These are phyloP conservation scores for Cistogaster globosa DNA, from an alignment of 2,888 invertebrate genomes.

Conservation along the genomic window DNA sequence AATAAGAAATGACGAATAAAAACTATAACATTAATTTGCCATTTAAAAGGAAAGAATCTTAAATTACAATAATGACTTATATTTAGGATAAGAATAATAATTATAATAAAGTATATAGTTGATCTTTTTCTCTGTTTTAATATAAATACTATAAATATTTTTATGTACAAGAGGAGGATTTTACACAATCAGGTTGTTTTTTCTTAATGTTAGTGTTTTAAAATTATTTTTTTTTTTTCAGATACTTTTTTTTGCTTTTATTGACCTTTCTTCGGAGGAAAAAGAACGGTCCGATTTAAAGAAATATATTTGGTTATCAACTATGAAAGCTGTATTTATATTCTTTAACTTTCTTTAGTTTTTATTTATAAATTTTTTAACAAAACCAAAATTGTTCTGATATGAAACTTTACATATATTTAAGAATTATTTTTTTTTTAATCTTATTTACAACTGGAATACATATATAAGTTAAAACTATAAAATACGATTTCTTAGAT, in stretches of 20 bases:
- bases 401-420: conserved; percentile 55
- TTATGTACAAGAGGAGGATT: conserved; percentile 50
- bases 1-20: conserved; percentile 34
- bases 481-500: conserved; percentile 36
- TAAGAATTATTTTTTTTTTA: conserved; percentile 4
- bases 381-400: conserved; percentile 53
- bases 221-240: conserved; percentile 27
- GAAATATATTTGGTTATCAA: conserved; percentile 50
- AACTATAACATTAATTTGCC: conserved; percentile 14
- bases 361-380: conserved; percentile 24
- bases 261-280: conserved; percentile 1
- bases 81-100: conserved; percentile 29
- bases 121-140: conserved; percentile 8
- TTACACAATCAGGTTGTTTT: conserved; percentile 63
- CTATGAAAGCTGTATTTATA: conserved; percentile 21
- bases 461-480: conserved; percentile 58
- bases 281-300: conserved; percentile 25
- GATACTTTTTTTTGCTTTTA: conserved; percentile 33
- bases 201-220: conserved; percentile 34
- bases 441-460: conserved; percentile 49
- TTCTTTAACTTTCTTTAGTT: not conserved
- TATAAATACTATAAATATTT: conserved; percentile 52
- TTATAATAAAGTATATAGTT: conserved; percentile 37
- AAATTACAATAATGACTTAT: not conserved
- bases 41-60: conserved; percentile 32